phyloP scores from a whole-genome alignment of 92 coral and sea anemone species.

The Micromussa lordhowensis region DNA sequence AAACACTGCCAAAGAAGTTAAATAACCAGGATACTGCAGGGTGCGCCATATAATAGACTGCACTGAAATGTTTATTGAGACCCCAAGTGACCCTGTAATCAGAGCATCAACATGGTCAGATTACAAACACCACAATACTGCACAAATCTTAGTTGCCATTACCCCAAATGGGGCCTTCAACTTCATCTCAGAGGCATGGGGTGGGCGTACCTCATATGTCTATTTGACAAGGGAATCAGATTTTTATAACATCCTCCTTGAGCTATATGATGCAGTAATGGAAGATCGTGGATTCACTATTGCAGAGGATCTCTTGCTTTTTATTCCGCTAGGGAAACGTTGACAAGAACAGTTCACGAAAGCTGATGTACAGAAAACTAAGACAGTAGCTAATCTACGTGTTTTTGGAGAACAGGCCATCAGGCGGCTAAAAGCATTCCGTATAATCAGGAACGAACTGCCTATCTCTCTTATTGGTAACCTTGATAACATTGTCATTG shows the following conservation, averaged over 20 bases:
- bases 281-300: slow-evolving; percentile 67
- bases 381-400: too few relatives aligned
- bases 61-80: too few relatives aligned
- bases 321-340: slow-evolving; percentile 67
- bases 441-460: slow-evolving; percentile 75
- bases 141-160: background rate
- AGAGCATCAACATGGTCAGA: too few relatives aligned
- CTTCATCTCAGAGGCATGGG: too few relatives aligned
- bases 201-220: slow-evolving; percentile 66
- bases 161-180: too few relatives aligned
- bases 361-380: slow-evolving; percentile 45
- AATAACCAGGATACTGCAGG: slow-evolving; percentile 46
- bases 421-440: too few relatives aligned
- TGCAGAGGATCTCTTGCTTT: too few relatives aligned
- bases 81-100: too few relatives aligned
- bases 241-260: slow-evolving; percentile 61
- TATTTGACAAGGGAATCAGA: slow-evolving; percentile 68
- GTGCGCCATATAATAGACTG: slow-evolving; percentile 50
- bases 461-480: too few relatives aligned
- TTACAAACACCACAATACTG: too few relatives aligned
- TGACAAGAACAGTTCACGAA: slow-evolving; percentile 74
- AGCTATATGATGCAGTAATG: slow-evolving; percentile 68
- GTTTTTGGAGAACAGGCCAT: too few relatives aligned
- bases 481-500: slow-evolving; percentile 62
- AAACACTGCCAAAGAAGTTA: slow-evolving; percentile 64